Conservation (phyloP, 2,113 vertebrate species). For the Amphilophus citrinellus region DNA sequence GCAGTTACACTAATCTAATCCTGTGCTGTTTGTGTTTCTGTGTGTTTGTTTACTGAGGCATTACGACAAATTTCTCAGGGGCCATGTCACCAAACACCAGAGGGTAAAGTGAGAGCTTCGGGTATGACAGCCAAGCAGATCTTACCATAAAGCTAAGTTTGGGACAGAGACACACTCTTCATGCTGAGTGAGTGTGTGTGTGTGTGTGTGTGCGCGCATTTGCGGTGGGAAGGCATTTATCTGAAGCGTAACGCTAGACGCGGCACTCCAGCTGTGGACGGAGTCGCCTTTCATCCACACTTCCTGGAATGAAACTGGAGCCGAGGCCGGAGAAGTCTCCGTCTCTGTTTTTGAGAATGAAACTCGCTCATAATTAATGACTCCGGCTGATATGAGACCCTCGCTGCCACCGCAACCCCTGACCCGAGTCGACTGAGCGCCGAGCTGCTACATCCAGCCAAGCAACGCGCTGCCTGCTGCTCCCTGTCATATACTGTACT, state of each 20-base stretch:
- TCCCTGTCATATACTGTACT: not conserved
- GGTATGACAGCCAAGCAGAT: slow-evolving; percentile 19
- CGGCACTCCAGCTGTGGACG: slow-evolving; percentile 44
- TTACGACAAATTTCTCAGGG: slow-evolving; percentile 41
- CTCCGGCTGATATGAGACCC: slow-evolving; percentile 23
- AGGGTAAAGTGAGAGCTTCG: slow-evolving; percentile 37
- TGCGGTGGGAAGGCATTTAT: slow-evolving; percentile 4
- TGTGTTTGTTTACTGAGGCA: slow-evolving; percentile 41
- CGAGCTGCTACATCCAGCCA: not conserved
- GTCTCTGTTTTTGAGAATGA: slow-evolving; percentile 66
- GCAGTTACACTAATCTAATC: not conserved
- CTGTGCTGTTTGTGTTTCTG: not conserved
- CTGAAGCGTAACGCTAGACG: slow-evolving; percentile 47
- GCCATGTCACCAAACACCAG: slow-evolving; percentile 30
- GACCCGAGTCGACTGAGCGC: not conserved
- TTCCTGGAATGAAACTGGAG: slow-evolving; percentile 67
- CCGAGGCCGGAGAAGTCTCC: not conserved
- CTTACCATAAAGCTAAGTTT: slow-evolving; percentile 44
- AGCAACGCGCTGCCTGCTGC: not conserved
- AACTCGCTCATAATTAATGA: slow-evolving; percentile 68
- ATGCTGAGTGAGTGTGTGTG: not conserved
- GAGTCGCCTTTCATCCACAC: slow-evolving; percentile 62
- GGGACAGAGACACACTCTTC: not conserved
- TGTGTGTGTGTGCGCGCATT: not conserved
- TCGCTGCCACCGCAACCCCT: not conserved